These are phyloP conservation scores for Andrena cerasifolii DNA, from an alignment of 1,140 invertebrate genomes.

Conservation along the genomic window DNA sequence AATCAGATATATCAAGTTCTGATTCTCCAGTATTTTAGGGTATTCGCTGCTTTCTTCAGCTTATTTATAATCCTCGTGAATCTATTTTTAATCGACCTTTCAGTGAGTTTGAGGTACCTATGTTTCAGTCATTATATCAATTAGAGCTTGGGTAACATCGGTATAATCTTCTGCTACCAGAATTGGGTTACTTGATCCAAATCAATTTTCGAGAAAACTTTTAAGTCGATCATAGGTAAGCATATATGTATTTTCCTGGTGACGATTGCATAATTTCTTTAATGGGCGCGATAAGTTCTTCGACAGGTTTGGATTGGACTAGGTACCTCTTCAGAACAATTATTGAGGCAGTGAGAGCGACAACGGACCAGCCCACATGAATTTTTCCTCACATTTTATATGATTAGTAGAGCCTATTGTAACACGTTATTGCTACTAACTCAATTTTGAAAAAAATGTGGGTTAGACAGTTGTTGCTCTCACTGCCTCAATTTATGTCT, in stretches of 20 bases:
- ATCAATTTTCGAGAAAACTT: background rate
- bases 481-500: too few relatives aligned
- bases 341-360: too few relatives aligned
- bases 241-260: background rate
- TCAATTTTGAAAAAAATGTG: too few relatives aligned
- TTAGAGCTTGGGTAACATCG: background rate
- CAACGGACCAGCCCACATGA: too few relatives aligned
- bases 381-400: too few relatives aligned
- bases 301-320: background rate
- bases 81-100: background rate
- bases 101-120: background rate
- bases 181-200: background rate
- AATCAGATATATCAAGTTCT: background rate
- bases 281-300: background rate
- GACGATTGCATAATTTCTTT: background rate
- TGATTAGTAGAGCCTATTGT: too few relatives aligned
- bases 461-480: too few relatives aligned
- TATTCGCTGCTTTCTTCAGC: background rate
- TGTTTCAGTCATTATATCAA: background rate
- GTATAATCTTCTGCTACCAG: background rate
- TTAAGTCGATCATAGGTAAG: background rate
- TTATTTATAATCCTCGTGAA: background rate
- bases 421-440: too few relatives aligned
- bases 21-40: background rate
- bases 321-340: too few relatives aligned